Evolutionary conservation across 2,888 invertebrate species (phyloP).

Genomic region (Oasisia sp.): DNA sequence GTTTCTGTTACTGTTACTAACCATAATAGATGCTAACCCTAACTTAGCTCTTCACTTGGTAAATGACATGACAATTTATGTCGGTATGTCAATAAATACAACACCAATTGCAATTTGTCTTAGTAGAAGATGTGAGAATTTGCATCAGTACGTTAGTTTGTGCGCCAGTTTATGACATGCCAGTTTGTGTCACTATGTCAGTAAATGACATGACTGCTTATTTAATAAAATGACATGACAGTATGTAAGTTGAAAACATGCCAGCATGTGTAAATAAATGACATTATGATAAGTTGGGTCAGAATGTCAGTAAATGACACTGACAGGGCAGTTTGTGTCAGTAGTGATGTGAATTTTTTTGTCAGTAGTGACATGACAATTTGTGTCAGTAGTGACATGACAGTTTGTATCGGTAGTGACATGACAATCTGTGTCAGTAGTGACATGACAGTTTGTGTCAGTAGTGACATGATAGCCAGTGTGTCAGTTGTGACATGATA

Average conservation of each 20-base stretch:
- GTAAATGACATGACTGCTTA: not conserved
- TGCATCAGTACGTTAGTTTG: too few species aligned
- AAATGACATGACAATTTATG: not conserved
- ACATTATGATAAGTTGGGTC: not conserved
- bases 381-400: not conserved
- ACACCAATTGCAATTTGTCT: not conserved
- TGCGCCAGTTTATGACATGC: not conserved
- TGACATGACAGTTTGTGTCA: not conserved
- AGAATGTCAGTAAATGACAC: not conserved
- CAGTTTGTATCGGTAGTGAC: not conserved
- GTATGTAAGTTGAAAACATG: too few species aligned
- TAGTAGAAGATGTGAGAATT: too few species aligned
- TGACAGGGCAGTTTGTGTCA: not conserved
- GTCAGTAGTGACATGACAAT: not conserved
- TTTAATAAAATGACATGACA: not conserved
- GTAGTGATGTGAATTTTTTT: not conserved
- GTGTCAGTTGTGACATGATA: not conserved
- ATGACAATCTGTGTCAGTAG: not conserved
- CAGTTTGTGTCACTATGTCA: not conserved
- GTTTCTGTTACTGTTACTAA: too few species aligned
- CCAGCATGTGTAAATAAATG: too few species aligned
- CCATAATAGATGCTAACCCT: too few species aligned
- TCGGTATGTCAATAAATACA: too few species aligned
- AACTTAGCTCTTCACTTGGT: not conserved
- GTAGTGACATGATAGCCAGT: not conserved